Evolutionary conservation across 2,888 invertebrate genomes (phyloP).

Genomic region (Acleris emargana): DNA sequence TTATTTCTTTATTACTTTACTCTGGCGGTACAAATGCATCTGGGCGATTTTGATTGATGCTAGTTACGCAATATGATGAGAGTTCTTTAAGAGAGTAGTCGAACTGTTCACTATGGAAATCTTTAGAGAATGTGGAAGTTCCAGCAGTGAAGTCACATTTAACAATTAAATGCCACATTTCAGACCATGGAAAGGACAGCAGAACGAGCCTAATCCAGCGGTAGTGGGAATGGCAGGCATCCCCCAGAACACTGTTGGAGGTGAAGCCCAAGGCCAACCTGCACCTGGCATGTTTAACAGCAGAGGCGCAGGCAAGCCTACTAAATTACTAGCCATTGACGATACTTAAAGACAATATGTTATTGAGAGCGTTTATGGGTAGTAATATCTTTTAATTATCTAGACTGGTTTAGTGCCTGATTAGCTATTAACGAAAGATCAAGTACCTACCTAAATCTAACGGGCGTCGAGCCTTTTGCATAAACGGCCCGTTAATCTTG

Average conservation of each 20-base stretch:
- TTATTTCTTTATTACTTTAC: no score
- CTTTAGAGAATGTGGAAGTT: no score
- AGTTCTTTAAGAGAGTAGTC: no score
- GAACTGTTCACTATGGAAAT: no score
- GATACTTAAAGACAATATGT: conserved; percentile 27
- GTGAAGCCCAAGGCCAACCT: conserved; percentile 68
- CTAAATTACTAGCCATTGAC: conserved; percentile 52
- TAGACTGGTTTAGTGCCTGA: not conserved
- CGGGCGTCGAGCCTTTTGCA: no score
- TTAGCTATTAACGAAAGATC: not conserved
- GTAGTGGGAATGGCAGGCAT: conserved; percentile 73
- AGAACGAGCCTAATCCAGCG: conserved; percentile 75
- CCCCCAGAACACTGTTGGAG: conserved; percentile 66
- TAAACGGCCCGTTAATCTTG: no score
- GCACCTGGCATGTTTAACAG: conserved; percentile 75
- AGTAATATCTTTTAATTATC: conserved; percentile 39
- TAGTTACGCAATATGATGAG: no score
- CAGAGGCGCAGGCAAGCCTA: conserved; percentile 78
- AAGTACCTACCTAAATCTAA: no score
- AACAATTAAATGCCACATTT: conserved; percentile 28
- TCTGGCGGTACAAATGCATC: no score
- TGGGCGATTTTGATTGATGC: no score
- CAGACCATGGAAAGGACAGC: conserved; percentile 79
- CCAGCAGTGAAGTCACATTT: no score
- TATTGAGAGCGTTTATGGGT: conserved; percentile 39